Evolutionary conservation across 2,113 vertebrate genomes (phyloP).

Genomic region (Xenus cinereus): DNA sequence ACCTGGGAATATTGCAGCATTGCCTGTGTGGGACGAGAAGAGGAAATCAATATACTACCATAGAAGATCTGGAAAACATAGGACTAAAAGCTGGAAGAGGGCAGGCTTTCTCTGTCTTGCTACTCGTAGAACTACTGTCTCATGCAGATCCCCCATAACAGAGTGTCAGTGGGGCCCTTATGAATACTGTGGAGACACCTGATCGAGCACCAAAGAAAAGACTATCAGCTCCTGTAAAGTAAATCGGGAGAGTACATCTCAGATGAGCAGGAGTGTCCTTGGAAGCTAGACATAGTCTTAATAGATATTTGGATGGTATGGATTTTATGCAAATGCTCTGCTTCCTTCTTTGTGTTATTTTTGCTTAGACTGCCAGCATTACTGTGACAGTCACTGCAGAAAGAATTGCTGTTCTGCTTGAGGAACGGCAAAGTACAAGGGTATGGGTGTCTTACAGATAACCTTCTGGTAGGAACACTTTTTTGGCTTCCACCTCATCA

Average conservation of each 20-base stretch:
- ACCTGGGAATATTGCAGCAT: neutral
- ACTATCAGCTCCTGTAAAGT: neutral
- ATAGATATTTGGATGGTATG: neutral
- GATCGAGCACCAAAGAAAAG: neutral
- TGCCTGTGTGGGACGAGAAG: neutral
- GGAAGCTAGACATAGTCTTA: neutral
- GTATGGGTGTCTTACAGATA: neutral
- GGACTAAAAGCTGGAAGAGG: neutral
- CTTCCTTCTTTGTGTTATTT: neutral
- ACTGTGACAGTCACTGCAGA: neutral
- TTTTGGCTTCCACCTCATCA: neutral
- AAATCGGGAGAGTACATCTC: neutral
- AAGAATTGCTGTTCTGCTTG: neutral
- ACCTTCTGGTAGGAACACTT: neutral
- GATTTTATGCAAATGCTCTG: neutral
- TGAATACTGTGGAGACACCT: neutral
- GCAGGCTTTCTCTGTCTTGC: neutral
- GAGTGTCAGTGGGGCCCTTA: neutral
- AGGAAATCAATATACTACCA: neutral
- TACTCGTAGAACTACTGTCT: neutral
- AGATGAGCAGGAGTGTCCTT: neutral
- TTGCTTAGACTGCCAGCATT: neutral
- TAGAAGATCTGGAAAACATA: neutral
- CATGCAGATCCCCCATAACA: accelerated
- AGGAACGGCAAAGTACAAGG: neutral